These are phyloP conservation scores for Rhagophthalmus giganteus DNA, from an alignment of 2,888 invertebrate species.

Conservation along the genomic window DNA sequence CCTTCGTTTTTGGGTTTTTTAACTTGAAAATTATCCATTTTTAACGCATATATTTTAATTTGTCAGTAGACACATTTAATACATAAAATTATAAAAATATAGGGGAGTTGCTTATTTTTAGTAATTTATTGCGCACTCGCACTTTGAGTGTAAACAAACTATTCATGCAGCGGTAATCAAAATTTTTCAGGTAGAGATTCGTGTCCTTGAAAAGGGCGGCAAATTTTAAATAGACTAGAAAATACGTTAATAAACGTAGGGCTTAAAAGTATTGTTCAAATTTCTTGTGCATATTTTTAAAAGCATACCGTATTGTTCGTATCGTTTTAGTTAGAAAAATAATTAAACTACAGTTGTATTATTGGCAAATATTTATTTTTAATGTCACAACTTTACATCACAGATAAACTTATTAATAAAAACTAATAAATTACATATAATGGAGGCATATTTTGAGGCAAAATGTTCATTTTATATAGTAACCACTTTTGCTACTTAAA, in stretches of 20 bases:
- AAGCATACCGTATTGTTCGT: too few relatives aligned
- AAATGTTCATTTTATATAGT: not conserved
- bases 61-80: not conserved
- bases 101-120: not conserved
- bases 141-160: not conserved
- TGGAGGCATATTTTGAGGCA: not conserved
- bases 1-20: slow-evolving; percentile 52
- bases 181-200: too few relatives aligned
- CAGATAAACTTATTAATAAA: slow-evolving; percentile 27
- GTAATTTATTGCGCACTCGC: not conserved
- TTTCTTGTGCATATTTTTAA: too few relatives aligned
- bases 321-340: not conserved
- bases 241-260: too few relatives aligned
- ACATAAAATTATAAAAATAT: not conserved
- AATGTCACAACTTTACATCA: slow-evolving; percentile 34
- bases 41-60: slow-evolving; percentile 2
- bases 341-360: not conserved
- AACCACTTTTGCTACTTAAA: not conserved
- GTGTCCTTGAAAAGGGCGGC: too few relatives aligned
- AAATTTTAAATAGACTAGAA: too few relatives aligned
- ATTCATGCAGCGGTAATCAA: not conserved
- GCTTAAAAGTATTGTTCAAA: too few relatives aligned
- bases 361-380: slow-evolving; percentile 19
- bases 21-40: slow-evolving; percentile 46
- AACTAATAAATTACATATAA: slow-evolving; percentile 13